Conservation (phyloP, 2,113 vertebrate genomes). For the Danio rerio region DNA sequence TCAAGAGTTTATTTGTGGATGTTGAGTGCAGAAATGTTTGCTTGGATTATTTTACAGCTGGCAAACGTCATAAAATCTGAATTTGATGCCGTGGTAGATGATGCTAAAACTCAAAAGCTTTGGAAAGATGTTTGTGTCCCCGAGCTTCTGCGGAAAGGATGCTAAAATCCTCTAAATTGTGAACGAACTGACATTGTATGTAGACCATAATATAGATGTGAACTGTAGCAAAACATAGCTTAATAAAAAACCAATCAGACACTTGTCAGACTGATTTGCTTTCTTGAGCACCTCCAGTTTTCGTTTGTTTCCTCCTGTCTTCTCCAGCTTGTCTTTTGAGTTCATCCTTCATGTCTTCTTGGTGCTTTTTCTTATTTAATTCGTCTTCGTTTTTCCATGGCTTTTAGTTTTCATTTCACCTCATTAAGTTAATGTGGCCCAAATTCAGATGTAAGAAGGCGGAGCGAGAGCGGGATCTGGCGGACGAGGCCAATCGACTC, state of each 20-base stretch:
- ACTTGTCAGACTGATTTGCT: slow-evolving; percentile 83
- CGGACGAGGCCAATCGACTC: slow-evolving; percentile 90
- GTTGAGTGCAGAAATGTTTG: slow-evolving; percentile 51
- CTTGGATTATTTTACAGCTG: slow-evolving; percentile 44
- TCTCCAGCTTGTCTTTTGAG: slow-evolving; percentile 50
- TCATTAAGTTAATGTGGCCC: slow-evolving; percentile 89
- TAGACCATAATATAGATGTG: slow-evolving; percentile 90
- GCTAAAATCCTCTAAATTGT: slow-evolving; percentile 52
- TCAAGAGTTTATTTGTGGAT: slow-evolving; percentile 26
- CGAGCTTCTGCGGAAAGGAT: slow-evolving; percentile 37
- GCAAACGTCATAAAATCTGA: slow-evolving; percentile 19
- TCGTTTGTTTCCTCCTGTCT: slow-evolving; percentile 21
- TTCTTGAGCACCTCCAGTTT: slow-evolving; percentile 61
- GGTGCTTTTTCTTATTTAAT: slow-evolving; percentile 26
- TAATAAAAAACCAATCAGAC: slow-evolving; percentile 84
- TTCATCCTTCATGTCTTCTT: slow-evolving; percentile 48
- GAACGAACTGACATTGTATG: slow-evolving; percentile 76
- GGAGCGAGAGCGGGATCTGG: slow-evolving; percentile 84
- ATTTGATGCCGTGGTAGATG: neutral
- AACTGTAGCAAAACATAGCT: slow-evolving; percentile 87
- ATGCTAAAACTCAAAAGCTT: slow-evolving; percentile 27
- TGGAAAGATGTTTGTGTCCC: slow-evolving; percentile 17
- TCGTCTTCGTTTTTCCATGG: slow-evolving; percentile 75
- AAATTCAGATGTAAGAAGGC: slow-evolving; percentile 93
- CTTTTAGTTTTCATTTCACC: slow-evolving; percentile 75